A percentile compares a stretch with the other conserved stretches of the same genome.
phyloP scores from a whole-genome alignment of 2,113 vertebrate species.

The Salvelinus fontinalis region DNA sequence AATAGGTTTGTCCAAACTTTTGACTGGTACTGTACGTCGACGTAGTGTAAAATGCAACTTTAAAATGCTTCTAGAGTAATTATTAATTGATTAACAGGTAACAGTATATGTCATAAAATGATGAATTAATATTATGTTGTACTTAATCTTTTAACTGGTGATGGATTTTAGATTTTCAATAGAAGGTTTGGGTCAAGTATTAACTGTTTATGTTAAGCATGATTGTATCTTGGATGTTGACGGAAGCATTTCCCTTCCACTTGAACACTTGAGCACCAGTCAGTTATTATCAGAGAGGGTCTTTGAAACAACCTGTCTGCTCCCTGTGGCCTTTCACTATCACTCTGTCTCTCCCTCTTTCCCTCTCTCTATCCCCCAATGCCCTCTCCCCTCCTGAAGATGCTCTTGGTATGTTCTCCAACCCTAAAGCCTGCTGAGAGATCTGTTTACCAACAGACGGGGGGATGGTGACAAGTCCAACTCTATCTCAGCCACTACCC shows the following conservation, averaged over 20 bases:
- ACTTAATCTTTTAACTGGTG: background rate
- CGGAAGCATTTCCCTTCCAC: slow-evolving; percentile 11
- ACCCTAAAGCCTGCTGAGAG: slow-evolving; percentile 20
- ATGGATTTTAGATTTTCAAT: background rate
- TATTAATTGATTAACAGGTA: no score
- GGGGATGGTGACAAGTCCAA: slow-evolving; percentile 48
- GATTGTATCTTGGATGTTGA: slow-evolving; percentile 21
- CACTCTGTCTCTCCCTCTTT: background rate
- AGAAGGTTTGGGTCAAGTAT: background rate
- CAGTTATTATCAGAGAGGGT: slow-evolving; percentile 25
- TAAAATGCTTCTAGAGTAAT: no score
- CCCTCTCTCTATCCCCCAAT: background rate
- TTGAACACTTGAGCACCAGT: slow-evolving; percentile 24
- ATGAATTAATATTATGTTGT: background rate
- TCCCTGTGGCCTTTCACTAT: background rate
- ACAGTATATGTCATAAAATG: background rate
- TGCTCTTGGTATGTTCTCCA: slow-evolving; percentile 21
- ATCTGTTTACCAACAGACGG: slow-evolving; percentile 27
- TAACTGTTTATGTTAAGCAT: slow-evolving; percentile 3
- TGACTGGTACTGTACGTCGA: no score
- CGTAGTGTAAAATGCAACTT: no score
- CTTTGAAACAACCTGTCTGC: slow-evolving; percentile 6
- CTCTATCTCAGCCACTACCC: slow-evolving; percentile 63
- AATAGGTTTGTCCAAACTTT: no score
- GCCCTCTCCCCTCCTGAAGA: background rate